A percentile compares a stretch with the other conserved stretches of the same genome.
phyloP scores from a whole-genome alignment of 2,888 invertebrate species.

The Diabrotica balteata region DNA sequence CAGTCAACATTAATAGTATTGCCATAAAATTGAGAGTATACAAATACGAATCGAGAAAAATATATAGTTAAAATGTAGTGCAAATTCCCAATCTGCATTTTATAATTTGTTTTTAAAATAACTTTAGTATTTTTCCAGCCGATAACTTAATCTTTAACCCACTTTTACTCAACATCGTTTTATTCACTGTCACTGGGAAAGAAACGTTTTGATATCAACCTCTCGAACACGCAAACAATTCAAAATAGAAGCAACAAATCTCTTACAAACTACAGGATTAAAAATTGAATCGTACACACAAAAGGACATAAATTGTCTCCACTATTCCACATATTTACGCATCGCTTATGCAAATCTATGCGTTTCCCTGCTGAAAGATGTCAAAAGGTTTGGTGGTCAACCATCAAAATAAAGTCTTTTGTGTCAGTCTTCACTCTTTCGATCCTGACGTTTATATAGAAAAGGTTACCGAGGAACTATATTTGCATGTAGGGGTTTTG shows the following conservation, averaged over 20 bases:
- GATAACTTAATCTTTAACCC: no score
- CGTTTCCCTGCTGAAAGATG: slow-evolving; percentile 34
- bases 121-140: no score
- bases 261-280: slow-evolving; percentile 28
- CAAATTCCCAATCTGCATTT: no score
- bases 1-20: no score
- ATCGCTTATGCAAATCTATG: slow-evolving; percentile 46
- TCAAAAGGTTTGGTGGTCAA: slow-evolving; percentile 46
- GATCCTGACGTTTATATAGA: slow-evolving; percentile 40
- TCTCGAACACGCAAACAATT: slow-evolving; percentile 3
- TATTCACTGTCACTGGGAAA: neutral
- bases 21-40: no score
- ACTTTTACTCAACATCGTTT: no score
- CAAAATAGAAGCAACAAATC: slow-evolving; percentile 21
- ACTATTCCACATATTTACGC: slow-evolving; percentile 37
- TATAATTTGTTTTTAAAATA: no score
- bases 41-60: no score
- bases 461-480: slow-evolving; percentile 25
- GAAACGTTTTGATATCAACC: slow-evolving; percentile 4
- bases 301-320: slow-evolving; percentile 51
- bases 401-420: slow-evolving; percentile 51
- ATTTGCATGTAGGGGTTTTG: slow-evolving; percentile 41
- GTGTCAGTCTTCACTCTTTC: slow-evolving; percentile 42
- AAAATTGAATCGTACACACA: slow-evolving; percentile 44
- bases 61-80: no score